Percentiles rank a stretch among this genome's conserved stretches.
Evolutionary conservation across 2,888 invertebrate species (phyloP).

Genomic region (Mimas tiliae): DNA sequence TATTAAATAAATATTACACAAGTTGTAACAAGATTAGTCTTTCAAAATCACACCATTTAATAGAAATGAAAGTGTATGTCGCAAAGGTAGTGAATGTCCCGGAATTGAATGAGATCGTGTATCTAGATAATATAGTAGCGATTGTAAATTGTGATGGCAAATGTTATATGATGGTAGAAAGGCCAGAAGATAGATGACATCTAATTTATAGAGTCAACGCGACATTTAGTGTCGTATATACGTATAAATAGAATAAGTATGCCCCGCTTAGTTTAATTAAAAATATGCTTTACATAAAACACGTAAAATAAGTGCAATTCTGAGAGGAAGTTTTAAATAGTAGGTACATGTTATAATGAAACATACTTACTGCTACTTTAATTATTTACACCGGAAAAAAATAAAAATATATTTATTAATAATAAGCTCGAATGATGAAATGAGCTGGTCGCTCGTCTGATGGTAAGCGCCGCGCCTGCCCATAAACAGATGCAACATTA

Average conservation of each 20-base stretch:
- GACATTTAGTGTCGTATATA: neutral
- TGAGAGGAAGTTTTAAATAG: too few relatives aligned
- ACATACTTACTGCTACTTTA: too few relatives aligned
- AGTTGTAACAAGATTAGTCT: neutral
- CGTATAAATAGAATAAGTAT: neutral
- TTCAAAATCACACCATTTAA: constrained; percentile 9
- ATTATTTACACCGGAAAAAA: too few relatives aligned
- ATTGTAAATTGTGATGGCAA: constrained; percentile 5
- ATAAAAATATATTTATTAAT: too few relatives aligned
- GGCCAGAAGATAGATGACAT: constrained; percentile 15
- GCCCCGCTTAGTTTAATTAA: too few relatives aligned
- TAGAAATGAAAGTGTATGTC: constrained; percentile 16
- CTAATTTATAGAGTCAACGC: neutral
- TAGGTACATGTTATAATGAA: too few relatives aligned
- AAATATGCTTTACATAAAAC: too few relatives aligned
- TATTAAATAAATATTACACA: neutral
- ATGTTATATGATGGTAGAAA: constrained; percentile 21
- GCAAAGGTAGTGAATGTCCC: constrained; percentile 12
- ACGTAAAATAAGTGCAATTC: too few relatives aligned
- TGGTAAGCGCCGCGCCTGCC: too few relatives aligned
- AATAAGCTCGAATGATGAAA: too few relatives aligned
- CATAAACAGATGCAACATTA: too few relatives aligned
- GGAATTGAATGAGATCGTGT: constrained; percentile 19
- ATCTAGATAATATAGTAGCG: neutral
- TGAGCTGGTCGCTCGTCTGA: too few relatives aligned